Conservation (phyloP, 2,888 invertebrate genomes). For the Drosophila helvetica region DNA sequence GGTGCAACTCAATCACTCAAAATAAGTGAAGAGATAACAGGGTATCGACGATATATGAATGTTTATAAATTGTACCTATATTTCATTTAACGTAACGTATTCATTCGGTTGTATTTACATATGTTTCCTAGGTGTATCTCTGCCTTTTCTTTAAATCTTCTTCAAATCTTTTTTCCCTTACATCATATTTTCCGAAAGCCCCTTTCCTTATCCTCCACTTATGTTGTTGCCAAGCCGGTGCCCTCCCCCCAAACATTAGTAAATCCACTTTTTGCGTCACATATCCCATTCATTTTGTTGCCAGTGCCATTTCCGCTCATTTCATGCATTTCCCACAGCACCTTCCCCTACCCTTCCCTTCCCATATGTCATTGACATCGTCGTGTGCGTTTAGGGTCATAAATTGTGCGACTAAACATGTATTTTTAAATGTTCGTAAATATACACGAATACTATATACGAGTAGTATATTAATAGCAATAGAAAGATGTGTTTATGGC, state of each 20-base stretch:
- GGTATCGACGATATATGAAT: no score
- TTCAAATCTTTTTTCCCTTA: slow-evolving; percentile 29
- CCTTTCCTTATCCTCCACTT: slow-evolving; percentile 4
- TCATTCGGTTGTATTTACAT: no score
- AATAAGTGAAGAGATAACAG: no score
- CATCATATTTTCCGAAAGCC: slow-evolving; percentile 27
- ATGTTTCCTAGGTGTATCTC: no score
- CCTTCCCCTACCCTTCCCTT: background rate
- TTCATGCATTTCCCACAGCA: slow-evolving; percentile 3
- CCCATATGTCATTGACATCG: slow-evolving; percentile 67
- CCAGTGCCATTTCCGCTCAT: slow-evolving; percentile 28
- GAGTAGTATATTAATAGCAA: no score
- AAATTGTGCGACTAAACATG: slow-evolving; percentile 47
- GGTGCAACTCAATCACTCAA: no score
- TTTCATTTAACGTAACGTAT: no score
- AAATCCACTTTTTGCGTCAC: slow-evolving; percentile 46
- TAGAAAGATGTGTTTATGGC: slow-evolving; percentile 27
- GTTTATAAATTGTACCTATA: no score
- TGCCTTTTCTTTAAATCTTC: background rate
- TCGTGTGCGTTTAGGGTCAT: slow-evolving; percentile 45
- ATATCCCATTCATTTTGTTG: slow-evolving; percentile 42
- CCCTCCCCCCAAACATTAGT: background rate
- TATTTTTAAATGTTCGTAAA: slow-evolving; percentile 24
- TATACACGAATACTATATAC: background rate
- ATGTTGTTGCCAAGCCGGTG: slow-evolving; percentile 40